A percentile compares a stretch with the other conserved stretches of the same genome.
Conservation (phyloP, 2,113 vertebrate genomes). For the Struthio camelus region DNA sequence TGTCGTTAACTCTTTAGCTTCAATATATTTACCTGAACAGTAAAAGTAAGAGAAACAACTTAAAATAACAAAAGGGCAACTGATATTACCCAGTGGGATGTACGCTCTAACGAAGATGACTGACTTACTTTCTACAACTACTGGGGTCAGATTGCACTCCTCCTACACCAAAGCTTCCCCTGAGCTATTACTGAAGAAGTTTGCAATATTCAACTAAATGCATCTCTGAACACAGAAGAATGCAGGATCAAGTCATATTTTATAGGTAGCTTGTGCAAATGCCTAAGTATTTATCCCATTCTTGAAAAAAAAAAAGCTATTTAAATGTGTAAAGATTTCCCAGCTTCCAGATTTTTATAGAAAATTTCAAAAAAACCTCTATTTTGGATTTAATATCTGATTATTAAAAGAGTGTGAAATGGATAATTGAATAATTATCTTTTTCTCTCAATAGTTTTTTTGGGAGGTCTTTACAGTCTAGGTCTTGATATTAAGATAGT, state of each 20-base stretch:
- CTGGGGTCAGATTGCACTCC: constrained; percentile 43
- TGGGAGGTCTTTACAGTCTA: not conserved
- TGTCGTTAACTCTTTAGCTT: constrained; percentile 71
- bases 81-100: constrained; percentile 67
- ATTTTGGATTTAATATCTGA: not conserved
- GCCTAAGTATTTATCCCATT: not conserved
- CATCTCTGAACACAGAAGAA: not conserved
- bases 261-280: not conserved
- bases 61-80: constrained; percentile 68
- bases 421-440: constrained; percentile 5
- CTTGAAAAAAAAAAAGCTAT: not conserved
- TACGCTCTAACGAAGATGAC: constrained; percentile 59
- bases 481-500: not conserved
- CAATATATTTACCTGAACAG: constrained; percentile 75
- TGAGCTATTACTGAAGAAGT: not conserved
- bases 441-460: not conserved
- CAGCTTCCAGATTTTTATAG: not conserved
- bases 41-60: constrained; percentile 66
- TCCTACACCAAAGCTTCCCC: constrained; percentile 23
- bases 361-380: not conserved
- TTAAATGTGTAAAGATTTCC: not conserved
- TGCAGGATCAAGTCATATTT: not conserved
- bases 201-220: not conserved
- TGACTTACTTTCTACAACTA: constrained; percentile 53
- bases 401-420: constrained; percentile 42